Evolutionary conservation across 2,888 invertebrate species (phyloP), one percentile per base, ranked within the genome.

Genomic region (Brachyptera putata): DNA sequence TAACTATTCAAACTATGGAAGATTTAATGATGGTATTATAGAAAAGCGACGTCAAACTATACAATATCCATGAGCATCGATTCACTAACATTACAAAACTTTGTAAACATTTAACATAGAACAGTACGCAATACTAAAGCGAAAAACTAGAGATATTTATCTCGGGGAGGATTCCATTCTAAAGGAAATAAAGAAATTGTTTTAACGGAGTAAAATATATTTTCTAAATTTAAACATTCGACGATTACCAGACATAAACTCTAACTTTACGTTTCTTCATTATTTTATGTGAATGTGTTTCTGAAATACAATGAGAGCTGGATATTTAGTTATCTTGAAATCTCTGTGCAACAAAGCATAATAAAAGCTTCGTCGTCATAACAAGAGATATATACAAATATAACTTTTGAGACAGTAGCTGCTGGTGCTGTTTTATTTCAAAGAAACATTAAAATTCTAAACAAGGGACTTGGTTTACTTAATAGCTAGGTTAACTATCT

Each of bases 141-240:
- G 53, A 53, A 53, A 34, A 13, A 53, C 36, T 36, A 21, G n/a
- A n/a, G 39, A 53, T 34, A 53, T 34, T 53, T 53, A 53, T 53
- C 34, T 53, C 34, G 13, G 57, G 18, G 30, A 36, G 53, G 55
- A 43, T 55, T 59, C 21, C 30, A 55, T 59, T n/a, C 59, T 36
- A 53, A 39, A 43, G 41, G 59, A 58, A 58, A 58, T 53, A 53
- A 59, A 55, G 53, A 50, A 39, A 58, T 39, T 58, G 58, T 30
- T 49, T 58, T 37, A 34, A 50, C 21, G n/a, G 24, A 50, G 25
- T 50, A 50, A 13, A 58, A 58, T 49, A n/a, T n/a, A 58, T 36
- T 58, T 37, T 49, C 58, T 58, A 58, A 58, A 58, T 50, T 50
- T 49, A 50, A 36, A 49, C 58, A 50, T 50, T 11, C 24, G 49